Conservation (phyloP, 2,113 vertebrate genomes). For the Hypocryptadius cinnamomeus region DNA sequence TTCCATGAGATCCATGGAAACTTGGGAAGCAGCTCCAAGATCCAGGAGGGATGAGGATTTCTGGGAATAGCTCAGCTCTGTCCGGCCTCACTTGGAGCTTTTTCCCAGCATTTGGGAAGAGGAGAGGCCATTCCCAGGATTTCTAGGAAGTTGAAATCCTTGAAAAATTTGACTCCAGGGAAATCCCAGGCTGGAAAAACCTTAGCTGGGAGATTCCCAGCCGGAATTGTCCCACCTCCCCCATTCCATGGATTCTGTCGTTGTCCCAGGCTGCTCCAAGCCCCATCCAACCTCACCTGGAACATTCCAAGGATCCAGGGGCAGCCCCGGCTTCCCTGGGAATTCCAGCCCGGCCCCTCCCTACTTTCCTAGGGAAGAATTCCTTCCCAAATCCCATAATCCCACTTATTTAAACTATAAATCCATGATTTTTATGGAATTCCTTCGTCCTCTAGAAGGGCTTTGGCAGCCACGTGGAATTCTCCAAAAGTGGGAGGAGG, state of each 20-base stretch:
- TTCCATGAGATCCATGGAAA: fast-evolving
- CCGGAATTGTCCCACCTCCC: background rate
- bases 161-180: background rate
- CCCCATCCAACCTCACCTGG: background rate
- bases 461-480: background rate
- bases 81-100: background rate
- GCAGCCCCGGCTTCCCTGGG: background rate
- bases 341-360: background rate
- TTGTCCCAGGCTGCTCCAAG: background rate
- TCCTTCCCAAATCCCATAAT: background rate
- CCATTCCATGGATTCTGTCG: background rate
- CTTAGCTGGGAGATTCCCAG: background rate
- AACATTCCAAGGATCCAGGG: background rate
- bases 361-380: background rate
- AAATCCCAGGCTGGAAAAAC: background rate
- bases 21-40: background rate
- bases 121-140: background rate
- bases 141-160: background rate
- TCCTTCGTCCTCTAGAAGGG: background rate
- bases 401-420: fast-evolving
- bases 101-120: background rate
- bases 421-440: background rate
- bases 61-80: fast-evolving
- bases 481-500: background rate
- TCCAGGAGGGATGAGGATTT: background rate